phyloP scores from a whole-genome alignment of 2,113 vertebrate genomes.

The Xenotilapia leptura region DNA sequence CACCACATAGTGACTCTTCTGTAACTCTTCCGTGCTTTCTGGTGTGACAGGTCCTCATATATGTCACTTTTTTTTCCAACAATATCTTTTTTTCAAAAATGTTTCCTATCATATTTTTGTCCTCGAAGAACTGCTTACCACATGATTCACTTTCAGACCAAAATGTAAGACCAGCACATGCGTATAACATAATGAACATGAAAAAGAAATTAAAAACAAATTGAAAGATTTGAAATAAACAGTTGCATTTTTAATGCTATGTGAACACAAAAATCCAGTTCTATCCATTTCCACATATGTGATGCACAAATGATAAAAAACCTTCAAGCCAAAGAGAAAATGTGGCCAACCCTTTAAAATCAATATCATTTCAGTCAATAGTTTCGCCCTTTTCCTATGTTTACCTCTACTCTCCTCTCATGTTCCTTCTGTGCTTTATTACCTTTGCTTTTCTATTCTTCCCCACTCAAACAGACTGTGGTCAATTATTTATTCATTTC shows the following conservation, averaged over 20 bases:
- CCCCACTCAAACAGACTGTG: slow-evolving; percentile 1
- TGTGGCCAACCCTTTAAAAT: background rate
- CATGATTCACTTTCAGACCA: background rate
- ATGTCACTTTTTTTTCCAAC: background rate
- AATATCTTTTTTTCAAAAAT: background rate
- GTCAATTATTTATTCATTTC: slow-evolving; percentile 61
- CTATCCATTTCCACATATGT: background rate
- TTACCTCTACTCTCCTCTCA: background rate
- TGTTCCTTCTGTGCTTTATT: background rate
- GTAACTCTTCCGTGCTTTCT: background rate
- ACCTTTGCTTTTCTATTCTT: background rate
- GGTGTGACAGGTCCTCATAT: background rate
- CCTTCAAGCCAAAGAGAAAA: background rate
- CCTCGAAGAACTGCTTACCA: background rate
- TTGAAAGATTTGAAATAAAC: background rate
- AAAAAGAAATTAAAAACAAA: background rate
- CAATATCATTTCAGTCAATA: background rate
- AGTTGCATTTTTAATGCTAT: background rate
- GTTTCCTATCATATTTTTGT: background rate
- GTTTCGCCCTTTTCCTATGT: background rate
- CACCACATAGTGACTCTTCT: background rate
- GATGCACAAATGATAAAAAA: background rate
- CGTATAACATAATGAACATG: background rate
- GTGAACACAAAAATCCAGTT: background rate
- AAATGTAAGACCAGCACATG: background rate